These are phyloP conservation scores for Karalla daura DNA, from an alignment of 2,797 vertebrate genomes.

Conservation along the genomic window DNA sequence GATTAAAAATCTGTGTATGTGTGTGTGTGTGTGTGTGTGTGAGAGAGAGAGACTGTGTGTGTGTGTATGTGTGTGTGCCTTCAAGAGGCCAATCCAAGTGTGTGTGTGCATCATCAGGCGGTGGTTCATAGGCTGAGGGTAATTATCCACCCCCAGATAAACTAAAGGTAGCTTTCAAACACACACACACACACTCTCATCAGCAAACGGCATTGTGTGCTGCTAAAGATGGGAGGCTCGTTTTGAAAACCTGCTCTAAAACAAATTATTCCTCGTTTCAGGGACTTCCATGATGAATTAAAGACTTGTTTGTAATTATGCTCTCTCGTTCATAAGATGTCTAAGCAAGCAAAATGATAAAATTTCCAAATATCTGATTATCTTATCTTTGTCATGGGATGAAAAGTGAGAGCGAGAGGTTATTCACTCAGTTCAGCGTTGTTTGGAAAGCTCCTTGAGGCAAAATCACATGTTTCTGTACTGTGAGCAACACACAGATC, in stretches of 20 bases:
- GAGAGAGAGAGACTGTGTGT: too few relatives aligned
- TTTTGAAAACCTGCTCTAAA: neutral
- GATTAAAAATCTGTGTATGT: neutral
- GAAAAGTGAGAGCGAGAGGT: slow-evolving; percentile 9
- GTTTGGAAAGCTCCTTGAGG: neutral
- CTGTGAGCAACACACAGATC: neutral
- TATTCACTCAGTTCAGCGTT: neutral
- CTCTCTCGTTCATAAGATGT: neutral
- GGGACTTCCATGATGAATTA: neutral
- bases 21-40: neutral
- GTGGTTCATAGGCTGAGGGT: slow-evolving; percentile 14
- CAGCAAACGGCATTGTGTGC: neutral
- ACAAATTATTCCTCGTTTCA: neutral
- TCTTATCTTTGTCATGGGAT: neutral
- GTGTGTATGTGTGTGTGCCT: slow-evolving; percentile 1
- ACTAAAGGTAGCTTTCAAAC: slow-evolving; percentile 14
- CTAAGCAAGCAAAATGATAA: neutral
- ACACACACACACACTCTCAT: neutral
- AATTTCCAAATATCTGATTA: too few relatives aligned
- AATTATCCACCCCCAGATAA: slow-evolving; percentile 29
- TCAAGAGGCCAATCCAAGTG: slow-evolving; percentile 7
- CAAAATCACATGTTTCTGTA: neutral
- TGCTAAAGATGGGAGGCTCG: neutral
- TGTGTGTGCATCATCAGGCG: slow-evolving; percentile 11
- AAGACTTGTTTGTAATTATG: neutral